These are phyloP conservation scores for Drosophila watanabei DNA, from an alignment of 1,140 invertebrate genomes.

Conservation along the genomic window DNA sequence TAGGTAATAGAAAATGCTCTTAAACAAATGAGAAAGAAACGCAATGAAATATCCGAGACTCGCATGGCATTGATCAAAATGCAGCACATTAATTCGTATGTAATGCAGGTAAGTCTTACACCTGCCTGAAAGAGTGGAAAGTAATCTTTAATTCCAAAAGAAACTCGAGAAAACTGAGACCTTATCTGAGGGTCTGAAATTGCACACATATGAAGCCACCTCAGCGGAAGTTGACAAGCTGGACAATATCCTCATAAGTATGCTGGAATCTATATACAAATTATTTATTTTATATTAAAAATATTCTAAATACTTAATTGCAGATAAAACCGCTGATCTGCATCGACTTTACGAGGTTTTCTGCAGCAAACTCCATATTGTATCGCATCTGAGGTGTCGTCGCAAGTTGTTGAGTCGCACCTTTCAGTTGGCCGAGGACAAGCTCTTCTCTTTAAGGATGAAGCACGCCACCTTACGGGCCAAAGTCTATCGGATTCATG, in stretches of 20 bases:
- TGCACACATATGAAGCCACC: slow-evolving; percentile 4
- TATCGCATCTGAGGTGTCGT: slow-evolving; percentile 21
- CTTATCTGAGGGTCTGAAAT: not conserved
- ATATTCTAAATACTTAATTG: not conserved
- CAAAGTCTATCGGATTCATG: not conserved
- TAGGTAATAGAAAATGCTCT: not conserved
- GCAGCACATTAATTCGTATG: slow-evolving; percentile 10
- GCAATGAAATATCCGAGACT: slow-evolving; percentile 5
- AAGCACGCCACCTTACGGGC: not conserved
- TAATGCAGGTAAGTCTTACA: not conserved
- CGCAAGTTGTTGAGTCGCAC: slow-evolving; percentile 16
- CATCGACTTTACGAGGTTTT: not conserved
- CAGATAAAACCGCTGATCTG: slow-evolving; percentile 2
- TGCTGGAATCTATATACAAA: not conserved
- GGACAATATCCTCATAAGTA: not conserved
- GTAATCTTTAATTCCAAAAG: not conserved
- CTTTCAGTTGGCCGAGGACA: not conserved
- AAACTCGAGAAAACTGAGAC: slow-evolving; percentile 15
- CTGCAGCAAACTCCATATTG: slow-evolving; percentile 4
- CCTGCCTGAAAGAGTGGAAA: rapidly evolving
- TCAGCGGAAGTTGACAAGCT: slow-evolving; percentile 4
- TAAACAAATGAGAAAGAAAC: slow-evolving; percentile 10
- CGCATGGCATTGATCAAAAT: slow-evolving; percentile 11
- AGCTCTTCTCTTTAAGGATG: not conserved
- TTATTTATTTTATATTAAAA: not conserved